phyloP scores from a whole-genome alignment of 1,140 invertebrate genomes.

The Monochamus saltuarius region DNA sequence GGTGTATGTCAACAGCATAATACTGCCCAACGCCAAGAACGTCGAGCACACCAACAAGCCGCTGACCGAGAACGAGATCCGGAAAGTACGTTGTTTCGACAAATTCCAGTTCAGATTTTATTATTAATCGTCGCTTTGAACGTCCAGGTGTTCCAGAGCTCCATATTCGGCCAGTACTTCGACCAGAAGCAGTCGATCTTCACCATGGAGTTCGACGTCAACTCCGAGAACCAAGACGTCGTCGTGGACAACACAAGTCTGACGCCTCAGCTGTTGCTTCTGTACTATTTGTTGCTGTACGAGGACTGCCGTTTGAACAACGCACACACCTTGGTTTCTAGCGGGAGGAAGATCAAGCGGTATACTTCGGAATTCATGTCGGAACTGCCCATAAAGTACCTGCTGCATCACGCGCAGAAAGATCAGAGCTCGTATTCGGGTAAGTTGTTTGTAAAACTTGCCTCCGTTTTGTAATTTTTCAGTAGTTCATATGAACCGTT shows the following conservation, averaged over 20 bases:
- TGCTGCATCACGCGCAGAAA: slow-evolving; percentile 89
- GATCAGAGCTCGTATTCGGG: slow-evolving; percentile 88
- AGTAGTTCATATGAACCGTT: too few species aligned
- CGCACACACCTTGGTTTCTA: slow-evolving; percentile 67
- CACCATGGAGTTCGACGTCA: slow-evolving; percentile 57
- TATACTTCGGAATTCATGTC: slow-evolving; percentile 88
- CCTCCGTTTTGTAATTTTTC: too few species aligned
- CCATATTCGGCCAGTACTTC: slow-evolving; percentile 70
- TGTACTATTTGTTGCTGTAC: slow-evolving; percentile 92
- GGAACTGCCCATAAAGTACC: slow-evolving; percentile 91
- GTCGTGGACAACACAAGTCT: slow-evolving; percentile 68
- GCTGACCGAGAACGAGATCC: slow-evolving; percentile 86
- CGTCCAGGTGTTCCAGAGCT: slow-evolving; percentile 70
- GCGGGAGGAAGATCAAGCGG: slow-evolving; percentile 76
- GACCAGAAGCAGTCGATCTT: slow-evolving; percentile 57
- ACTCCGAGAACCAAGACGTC: slow-evolving; percentile 54
- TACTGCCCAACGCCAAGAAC: slow-evolving; percentile 75
- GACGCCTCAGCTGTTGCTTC: slow-evolving; percentile 83
- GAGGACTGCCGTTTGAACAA: slow-evolving; percentile 86
- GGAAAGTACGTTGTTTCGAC: slow-evolving; percentile 54
- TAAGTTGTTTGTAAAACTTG: not conserved
- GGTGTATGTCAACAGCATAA: slow-evolving; percentile 92
- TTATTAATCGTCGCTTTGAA: not conserved
- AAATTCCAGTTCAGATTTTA: not conserved
- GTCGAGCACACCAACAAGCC: slow-evolving; percentile 77